Percentiles rank a stretch among this genome's conserved stretches.
Evolutionary conservation across 2,888 invertebrate genomes (phyloP).

Genomic region (Gasteruption jaculator): DNA sequence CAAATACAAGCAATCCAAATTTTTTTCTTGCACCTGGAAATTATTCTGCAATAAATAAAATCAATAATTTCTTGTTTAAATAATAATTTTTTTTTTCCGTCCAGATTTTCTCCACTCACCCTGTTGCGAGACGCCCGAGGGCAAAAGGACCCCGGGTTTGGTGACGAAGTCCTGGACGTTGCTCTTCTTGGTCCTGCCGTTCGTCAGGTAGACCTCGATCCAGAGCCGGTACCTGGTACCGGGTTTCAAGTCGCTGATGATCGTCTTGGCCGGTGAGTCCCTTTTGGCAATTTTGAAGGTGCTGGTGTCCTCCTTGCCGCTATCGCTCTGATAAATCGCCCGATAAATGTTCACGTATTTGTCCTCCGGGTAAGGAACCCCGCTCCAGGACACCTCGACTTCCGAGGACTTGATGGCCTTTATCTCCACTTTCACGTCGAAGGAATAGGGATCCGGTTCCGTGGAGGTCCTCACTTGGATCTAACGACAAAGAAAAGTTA

Average conservation of each 20-base stretch:
- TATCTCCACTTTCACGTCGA: constrained; percentile 73
- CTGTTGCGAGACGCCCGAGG: constrained; percentile 55
- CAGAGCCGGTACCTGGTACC: constrained; percentile 82
- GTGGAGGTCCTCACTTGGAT: constrained; percentile 40
- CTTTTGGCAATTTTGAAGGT: constrained; percentile 73
- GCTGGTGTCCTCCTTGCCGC: constrained; percentile 68
- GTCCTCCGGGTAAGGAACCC: constrained; percentile 84
- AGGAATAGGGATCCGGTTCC: constrained; percentile 72
- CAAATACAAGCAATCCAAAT: no score
- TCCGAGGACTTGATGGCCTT: constrained; percentile 72
- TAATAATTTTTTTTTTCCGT: no score
- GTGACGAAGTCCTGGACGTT: constrained; percentile 86
- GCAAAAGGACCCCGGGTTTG: constrained; percentile 62
- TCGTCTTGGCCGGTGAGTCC: constrained; percentile 64
- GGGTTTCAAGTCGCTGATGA: constrained; percentile 68
- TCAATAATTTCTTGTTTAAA: no score
- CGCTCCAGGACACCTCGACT: constrained; percentile 76
- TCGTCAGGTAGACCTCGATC: constrained; percentile 85
- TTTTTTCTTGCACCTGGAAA: no score
- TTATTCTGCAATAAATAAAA: no score
- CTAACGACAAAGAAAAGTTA: constrained; percentile 24
- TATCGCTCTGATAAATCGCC: constrained; percentile 75
- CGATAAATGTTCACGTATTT: constrained; percentile 87
- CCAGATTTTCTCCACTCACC: no score
- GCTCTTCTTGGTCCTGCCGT: constrained; percentile 85